Conservation (phyloP, 2,888 invertebrate species). For the Oscheius sp. region DNA sequence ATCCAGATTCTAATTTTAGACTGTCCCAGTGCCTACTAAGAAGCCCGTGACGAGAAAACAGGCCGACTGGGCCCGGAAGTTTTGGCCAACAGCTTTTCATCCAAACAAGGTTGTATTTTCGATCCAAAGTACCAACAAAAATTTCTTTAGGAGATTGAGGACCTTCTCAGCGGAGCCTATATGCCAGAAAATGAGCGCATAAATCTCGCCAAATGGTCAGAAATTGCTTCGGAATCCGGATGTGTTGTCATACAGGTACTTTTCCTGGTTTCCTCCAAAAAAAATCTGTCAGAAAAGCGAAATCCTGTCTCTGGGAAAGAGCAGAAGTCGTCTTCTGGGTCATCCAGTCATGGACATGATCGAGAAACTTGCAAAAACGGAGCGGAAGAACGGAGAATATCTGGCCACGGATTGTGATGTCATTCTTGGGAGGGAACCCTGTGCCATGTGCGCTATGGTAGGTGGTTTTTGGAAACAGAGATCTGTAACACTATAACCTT, state of each 20-base stretch:
- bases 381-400: slow-evolving; percentile 38
- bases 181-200: slow-evolving; percentile 14
- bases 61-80: slow-evolving; percentile 27
- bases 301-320: slow-evolving; percentile 25
- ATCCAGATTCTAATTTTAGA: slow-evolving; percentile 4
- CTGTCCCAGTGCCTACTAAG: slow-evolving; percentile 24
- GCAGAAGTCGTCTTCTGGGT: slow-evolving; percentile 29
- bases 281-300: slow-evolving; percentile 17
- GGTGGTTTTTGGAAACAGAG: background rate
- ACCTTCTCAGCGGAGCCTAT: slow-evolving; percentile 38
- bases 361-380: slow-evolving; percentile 30
- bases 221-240: slow-evolving; percentile 33
- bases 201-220: slow-evolving; percentile 38
- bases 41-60: slow-evolving; percentile 32
- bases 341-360: slow-evolving; percentile 54
- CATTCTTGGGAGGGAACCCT: slow-evolving; percentile 47
- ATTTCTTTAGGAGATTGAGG: slow-evolving; percentile 35
- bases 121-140: background rate
- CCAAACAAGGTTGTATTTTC: slow-evolving; percentile 20
- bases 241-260: slow-evolving; percentile 48
- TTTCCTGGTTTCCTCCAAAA: background rate
- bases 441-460: slow-evolving; percentile 56
- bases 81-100: slow-evolving; percentile 37
- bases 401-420: slow-evolving; percentile 53
- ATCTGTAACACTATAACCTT: no score